These are phyloP conservation scores for Merodon equestris DNA, from an alignment of 2,888 invertebrate species.

Conservation along the genomic window DNA sequence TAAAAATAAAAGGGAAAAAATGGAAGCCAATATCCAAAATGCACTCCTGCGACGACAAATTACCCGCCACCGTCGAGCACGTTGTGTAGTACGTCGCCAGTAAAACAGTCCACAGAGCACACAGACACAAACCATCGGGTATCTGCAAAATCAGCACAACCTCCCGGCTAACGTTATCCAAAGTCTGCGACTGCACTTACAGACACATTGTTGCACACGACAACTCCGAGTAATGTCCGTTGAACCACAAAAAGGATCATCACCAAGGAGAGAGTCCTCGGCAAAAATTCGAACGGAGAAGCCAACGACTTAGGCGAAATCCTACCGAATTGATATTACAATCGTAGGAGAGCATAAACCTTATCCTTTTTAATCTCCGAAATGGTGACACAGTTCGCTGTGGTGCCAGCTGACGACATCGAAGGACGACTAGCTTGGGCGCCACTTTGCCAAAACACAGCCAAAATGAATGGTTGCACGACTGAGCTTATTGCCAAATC, in stretches of 20 bases:
- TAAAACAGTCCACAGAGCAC: slow-evolving; percentile 10
- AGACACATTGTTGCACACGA: slow-evolving; percentile 54
- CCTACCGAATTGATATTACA: slow-evolving; percentile 59
- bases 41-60: slow-evolving; percentile 5
- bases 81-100: slow-evolving; percentile 15
- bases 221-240: slow-evolving; percentile 38
- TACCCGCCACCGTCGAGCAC: neutral
- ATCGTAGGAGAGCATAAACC: slow-evolving; percentile 53
- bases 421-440: slow-evolving; percentile 9
- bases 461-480: slow-evolving; percentile 24
- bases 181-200: slow-evolving; percentile 17
- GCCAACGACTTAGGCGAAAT: slow-evolving; percentile 35
- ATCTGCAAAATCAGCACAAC: slow-evolving; percentile 43
- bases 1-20: neutral
- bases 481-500: slow-evolving; percentile 49
- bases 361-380: slow-evolving; percentile 59
- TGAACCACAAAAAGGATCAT: slow-evolving; percentile 49
- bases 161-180: neutral
- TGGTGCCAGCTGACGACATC: neutral
- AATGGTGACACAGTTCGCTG: slow-evolving; percentile 56
- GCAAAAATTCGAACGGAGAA: slow-evolving; percentile 33
- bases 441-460: slow-evolving; percentile 31
- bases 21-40: too few species aligned
- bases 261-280: neutral
- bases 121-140: neutral